Conservation (phyloP, 2,888 invertebrate genomes). For the Apeira syringaria region DNA sequence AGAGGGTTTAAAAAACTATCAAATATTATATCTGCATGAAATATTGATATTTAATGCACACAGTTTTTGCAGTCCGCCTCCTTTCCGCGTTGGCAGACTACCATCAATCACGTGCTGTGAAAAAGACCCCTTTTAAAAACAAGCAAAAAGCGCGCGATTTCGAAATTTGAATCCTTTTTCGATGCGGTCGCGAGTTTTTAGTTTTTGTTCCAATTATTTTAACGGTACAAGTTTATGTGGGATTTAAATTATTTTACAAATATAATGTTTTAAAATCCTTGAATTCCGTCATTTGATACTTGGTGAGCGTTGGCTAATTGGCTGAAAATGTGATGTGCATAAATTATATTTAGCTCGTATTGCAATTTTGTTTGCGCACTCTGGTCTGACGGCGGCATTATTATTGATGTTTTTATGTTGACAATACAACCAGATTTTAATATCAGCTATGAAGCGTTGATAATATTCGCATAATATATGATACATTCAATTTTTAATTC, state of each 20-base stretch:
- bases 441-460: too few relatives aligned
- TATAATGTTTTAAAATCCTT: background rate
- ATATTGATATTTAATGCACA: slow-evolving; percentile 67
- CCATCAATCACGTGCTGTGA: slow-evolving; percentile 34
- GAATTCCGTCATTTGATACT: slow-evolving; percentile 37
- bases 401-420: background rate
- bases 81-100: slow-evolving; percentile 38
- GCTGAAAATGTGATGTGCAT: slow-evolving; percentile 38
- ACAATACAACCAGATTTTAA: background rate
- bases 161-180: slow-evolving; percentile 37
- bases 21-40: slow-evolving; percentile 56
- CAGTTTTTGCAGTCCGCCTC: slow-evolving; percentile 49
- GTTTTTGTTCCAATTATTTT: slow-evolving; percentile 46
- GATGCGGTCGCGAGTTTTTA: slow-evolving; percentile 43
- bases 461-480: too few relatives aligned
- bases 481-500: too few relatives aligned
- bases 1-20: background rate
- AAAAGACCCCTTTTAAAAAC: slow-evolving; percentile 53
- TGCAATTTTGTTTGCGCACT: slow-evolving; percentile 5
- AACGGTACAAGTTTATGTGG: slow-evolving; percentile 10
- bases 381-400: background rate
- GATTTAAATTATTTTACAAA: slow-evolving; percentile 30
- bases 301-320: slow-evolving; percentile 45
- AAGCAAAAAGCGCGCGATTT: slow-evolving; percentile 51
- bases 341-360: slow-evolving; percentile 8